Base-by-base conservation (phyloP, 2,888 invertebrate species). In the Monochamus alternatus region DNA sequence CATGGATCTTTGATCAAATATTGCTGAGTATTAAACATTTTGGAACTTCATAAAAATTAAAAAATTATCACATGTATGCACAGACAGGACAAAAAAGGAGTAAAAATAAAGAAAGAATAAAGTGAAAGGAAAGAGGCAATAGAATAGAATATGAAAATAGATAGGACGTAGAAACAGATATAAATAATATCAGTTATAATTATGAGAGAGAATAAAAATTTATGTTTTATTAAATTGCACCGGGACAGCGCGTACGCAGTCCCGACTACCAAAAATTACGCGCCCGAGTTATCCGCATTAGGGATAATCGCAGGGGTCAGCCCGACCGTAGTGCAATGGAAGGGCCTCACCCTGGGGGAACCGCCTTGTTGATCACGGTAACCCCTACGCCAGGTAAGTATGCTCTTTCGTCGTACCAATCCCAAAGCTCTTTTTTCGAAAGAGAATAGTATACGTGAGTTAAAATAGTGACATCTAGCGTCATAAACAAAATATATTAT, bases 241-340 rank as follows among this genome's bases (percentile, higher is more conserved):
- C 90, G 89, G 90, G 91, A 90, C 90, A 91, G 91, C 91, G 91
- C 91, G 91, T 87, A 92, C 91, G 91, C 91, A 91, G 91, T 91
- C 91, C 91, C 91, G 91, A 91, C 91, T 92, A 91, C 89, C 92
- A 92, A 92, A 92, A 92, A 92, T 92, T 91, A 87, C 91, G 92
- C 92, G 91, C 91, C 92, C 93, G 93, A 93, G 92, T 92, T 92
- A 92, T 91, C 92, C 93, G 90, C 92, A 92, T 93, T 93, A 92
- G 93, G 92, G 91, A 90, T 91, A 93, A 92, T 93, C 93, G 93
- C 93, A 93, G 91, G 92, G 91, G 93, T 93, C 93, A 94, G 91
- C 93, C 91, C 91, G 89, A 90, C 91, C 93, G 90, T 86, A 90
- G 94, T 94, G 94, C 94, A 94, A 94, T 93, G 93, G 91, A 88